These are phyloP conservation scores for Heliconius ismenius DNA, from an alignment of 2,888 invertebrate genomes.

Conservation along the genomic window DNA sequence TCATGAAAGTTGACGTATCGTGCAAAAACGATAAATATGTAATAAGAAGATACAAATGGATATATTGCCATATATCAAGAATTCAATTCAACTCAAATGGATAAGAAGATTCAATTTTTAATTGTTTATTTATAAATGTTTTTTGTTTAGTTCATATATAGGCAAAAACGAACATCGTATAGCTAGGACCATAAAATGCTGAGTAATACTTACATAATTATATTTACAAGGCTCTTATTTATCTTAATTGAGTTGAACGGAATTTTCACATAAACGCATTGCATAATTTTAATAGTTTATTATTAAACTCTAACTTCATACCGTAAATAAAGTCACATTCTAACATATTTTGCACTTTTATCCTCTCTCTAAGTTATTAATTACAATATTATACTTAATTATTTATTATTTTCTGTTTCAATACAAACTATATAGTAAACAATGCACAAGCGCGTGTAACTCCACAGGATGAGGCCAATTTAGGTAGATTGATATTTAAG, in stretches of 20 bases:
- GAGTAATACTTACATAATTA: not conserved
- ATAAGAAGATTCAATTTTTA: no score
- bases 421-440: not conserved
- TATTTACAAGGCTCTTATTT: not conserved
- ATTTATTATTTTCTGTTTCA: not conserved
- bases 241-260: conserved; percentile 3
- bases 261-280: not conserved
- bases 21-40: not conserved
- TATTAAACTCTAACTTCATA: not conserved
- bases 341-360: not conserved
- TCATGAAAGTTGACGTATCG: not conserved
- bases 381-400: not conserved
- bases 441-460: conserved; percentile 7
- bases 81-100: no score
- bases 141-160: no score
- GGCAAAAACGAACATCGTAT: no score
- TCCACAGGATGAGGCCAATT: conserved; percentile 8
- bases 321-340: not conserved
- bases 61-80: no score
- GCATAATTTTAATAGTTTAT: conserved; percentile 1
- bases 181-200: no score
- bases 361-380: not conserved
- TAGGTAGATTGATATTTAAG: conserved; percentile 4
- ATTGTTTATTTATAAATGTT: no score
- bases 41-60: no score